phyloP scores from a whole-genome alignment of 2,888 invertebrate genomes.

The Toxonevra muliebris region DNA sequence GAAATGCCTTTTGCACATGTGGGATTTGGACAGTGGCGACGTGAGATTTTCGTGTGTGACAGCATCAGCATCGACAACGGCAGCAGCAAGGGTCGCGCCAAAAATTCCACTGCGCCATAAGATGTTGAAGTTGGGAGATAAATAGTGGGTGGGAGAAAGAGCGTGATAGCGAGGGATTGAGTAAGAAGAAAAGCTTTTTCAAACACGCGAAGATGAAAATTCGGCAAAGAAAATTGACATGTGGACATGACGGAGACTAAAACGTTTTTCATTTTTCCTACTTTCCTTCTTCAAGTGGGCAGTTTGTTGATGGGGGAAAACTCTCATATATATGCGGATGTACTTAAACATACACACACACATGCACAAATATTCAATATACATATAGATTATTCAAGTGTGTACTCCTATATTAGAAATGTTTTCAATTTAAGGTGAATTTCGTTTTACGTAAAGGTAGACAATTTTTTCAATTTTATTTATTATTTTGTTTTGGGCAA shows the following conservation, averaged over 20 bases:
- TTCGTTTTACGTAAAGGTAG: too few relatives aligned
- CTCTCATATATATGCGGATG: neutral
- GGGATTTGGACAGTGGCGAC: conserved; percentile 39
- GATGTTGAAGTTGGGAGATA: conserved; percentile 1
- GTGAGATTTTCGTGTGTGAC: conserved; percentile 36
- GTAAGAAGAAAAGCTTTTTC: conserved; percentile 23
- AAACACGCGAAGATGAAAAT: conserved; percentile 36
- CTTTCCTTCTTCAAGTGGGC: conserved; percentile 3
- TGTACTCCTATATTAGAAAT: conserved; percentile 2
- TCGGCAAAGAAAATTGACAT: conserved; percentile 36
- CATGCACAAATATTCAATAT: neutral
- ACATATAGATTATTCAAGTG: conserved; percentile 5
- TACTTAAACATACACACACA: neutral
- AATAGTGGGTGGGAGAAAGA: neutral
- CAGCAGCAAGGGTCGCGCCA: conserved; percentile 11
- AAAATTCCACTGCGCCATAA: neutral
- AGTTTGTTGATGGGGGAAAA: neutral
- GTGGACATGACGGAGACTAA: conserved; percentile 35
- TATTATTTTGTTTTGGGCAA: too few relatives aligned
- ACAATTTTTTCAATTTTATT: too few relatives aligned
- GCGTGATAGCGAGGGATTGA: conserved; percentile 3
- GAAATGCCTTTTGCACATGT: conserved; percentile 40
- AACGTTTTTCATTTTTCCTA: conserved; percentile 22
- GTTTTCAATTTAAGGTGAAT: neutral
- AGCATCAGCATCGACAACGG: conserved; percentile 23